Evolutionary conservation across 2,888 invertebrate genomes (phyloP).

Genomic region (Bimastos eiseni): DNA sequence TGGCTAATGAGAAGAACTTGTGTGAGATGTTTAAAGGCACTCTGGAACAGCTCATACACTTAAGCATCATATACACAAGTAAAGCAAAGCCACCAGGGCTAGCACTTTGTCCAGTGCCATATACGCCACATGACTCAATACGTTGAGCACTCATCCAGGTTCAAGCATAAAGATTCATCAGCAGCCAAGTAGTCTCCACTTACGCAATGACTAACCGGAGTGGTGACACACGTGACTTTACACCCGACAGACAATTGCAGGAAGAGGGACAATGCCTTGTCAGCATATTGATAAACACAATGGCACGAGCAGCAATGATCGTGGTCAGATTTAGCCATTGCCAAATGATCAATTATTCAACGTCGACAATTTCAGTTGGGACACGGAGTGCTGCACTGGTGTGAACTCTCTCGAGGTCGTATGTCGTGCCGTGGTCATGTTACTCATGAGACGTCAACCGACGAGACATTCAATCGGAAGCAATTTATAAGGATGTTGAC

Average conservation of each 20-base stretch:
- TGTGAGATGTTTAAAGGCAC: not conserved
- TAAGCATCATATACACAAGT: not conserved
- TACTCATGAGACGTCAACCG: not conserved
- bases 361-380: not conserved
- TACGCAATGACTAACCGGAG: not conserved
- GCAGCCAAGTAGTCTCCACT: conserved; percentile 2
- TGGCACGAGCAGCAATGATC: not conserved
- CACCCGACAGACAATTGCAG: not conserved
- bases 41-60: not conserved
- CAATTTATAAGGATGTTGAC: not conserved
- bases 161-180: not conserved
- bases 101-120: not conserved
- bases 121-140: not conserved
- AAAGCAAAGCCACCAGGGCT: not conserved
- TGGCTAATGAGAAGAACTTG: not conserved
- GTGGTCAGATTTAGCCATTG: not conserved
- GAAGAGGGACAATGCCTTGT: not conserved
- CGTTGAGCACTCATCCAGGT: not conserved
- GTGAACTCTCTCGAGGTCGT: not conserved
- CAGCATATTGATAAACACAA: not conserved
- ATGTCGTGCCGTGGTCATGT: not conserved
- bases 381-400: not conserved
- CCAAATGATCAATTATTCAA: conserved; percentile 13
- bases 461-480: conserved; percentile 3
- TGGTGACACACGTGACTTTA: not conserved